Evolutionary conservation across 2,797 vertebrate genomes (phyloP).

Genomic region (Ficedula albicollis): DNA sequence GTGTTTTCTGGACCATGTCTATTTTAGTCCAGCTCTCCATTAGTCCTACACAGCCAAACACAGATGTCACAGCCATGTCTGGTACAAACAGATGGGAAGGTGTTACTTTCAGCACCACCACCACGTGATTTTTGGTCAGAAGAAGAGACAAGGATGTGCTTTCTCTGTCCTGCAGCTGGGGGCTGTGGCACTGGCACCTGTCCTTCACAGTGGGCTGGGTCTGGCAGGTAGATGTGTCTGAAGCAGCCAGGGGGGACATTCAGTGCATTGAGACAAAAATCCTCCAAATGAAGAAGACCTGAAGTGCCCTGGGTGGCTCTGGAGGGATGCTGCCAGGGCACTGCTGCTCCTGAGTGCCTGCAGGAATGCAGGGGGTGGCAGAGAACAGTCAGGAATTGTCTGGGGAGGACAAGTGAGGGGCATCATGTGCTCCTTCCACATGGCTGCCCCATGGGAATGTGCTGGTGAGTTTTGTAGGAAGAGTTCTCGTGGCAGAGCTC

Average conservation of each 20-base stretch:
- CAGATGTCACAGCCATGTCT: neutral
- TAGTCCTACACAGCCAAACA: neutral
- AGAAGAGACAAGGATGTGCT: neutral
- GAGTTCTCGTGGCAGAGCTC: neutral
- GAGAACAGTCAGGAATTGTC: neutral
- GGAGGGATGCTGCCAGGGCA: neutral
- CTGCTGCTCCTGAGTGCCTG: neutral
- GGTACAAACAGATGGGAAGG: neutral
- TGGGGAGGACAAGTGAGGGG: neutral
- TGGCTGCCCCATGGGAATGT: neutral
- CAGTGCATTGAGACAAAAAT: neutral
- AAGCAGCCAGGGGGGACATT: neutral
- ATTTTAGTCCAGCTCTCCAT: neutral
- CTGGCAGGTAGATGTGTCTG: slow-evolving; percentile 26
- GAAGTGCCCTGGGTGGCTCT: neutral
- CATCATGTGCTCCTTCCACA: neutral
- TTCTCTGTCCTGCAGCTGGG: neutral
- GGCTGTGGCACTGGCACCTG: neutral
- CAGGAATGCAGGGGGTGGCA: neutral
- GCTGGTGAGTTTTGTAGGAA: neutral
- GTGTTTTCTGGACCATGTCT: neutral
- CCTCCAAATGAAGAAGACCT: neutral
- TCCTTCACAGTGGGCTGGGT: slow-evolving; percentile 57
- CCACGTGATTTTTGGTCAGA: neutral
- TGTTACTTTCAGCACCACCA: neutral